phyloP scores from a whole-genome alignment of 2,113 vertebrate genomes.

The Oxyura jamaicensis region DNA sequence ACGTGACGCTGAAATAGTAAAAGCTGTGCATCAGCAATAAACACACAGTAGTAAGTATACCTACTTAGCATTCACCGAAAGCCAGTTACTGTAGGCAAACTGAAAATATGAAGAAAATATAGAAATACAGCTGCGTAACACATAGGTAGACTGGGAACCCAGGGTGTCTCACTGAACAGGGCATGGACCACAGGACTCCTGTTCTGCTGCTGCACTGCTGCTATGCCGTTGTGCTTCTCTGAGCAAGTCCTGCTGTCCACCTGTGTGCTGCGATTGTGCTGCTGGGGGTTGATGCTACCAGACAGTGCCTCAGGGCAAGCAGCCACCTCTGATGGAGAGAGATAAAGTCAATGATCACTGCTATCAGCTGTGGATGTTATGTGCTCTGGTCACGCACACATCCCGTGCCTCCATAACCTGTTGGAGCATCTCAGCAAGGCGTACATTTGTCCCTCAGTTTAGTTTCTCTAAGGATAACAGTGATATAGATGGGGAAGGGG shows the following conservation, averaged over 20 bases:
- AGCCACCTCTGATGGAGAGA: background rate
- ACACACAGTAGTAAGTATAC: background rate
- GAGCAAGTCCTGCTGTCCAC: background rate
- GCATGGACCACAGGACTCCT: background rate
- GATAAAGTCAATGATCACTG: background rate
- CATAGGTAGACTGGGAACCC: background rate
- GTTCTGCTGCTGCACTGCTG: background rate
- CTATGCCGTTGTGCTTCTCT: background rate
- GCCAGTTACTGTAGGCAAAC: background rate
- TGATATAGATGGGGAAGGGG: background rate
- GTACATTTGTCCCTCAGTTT: background rate
- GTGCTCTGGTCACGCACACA: background rate
- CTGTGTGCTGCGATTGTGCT: accelerated
- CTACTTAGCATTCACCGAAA: background rate
- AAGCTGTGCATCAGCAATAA: background rate
- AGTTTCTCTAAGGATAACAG: background rate
- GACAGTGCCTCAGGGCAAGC: background rate
- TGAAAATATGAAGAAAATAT: background rate
- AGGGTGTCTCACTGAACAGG: background rate
- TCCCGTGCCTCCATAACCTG: background rate
- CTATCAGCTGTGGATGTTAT: background rate
- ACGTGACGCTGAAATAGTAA: background rate
- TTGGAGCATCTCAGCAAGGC: background rate
- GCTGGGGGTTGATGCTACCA: accelerated
- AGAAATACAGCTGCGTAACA: background rate